Base-by-base conservation (phyloP, 2,113 vertebrate genomes). In the Amphiprion percula region DNA sequence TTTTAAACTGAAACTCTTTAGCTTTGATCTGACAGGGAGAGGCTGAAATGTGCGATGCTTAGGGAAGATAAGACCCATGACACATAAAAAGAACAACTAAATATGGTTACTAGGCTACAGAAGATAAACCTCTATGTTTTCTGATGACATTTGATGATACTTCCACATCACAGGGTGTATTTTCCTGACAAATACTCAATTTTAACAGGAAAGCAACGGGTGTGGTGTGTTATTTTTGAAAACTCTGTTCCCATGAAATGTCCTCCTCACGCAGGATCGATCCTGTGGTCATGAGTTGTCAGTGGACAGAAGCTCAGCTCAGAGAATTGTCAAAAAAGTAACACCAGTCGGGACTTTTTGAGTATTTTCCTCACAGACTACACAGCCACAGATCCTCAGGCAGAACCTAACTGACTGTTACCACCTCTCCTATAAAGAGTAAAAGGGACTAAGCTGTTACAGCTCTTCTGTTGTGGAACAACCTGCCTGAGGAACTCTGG, bases 151-250 rank as follows among this genome's bases (percentile, higher is more conserved):
- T n/a, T 0, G 19, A 46, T 23, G 24, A 78, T 14, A 28, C 33
- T 26, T 55, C 5, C n/a, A 72, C 56, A 47, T 47, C 19, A 61
- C 54, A 54, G 53, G 2, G 17, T 10, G 50, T 28, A n/a, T 65
- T 74, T 24, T 74, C 39, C 55, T 70, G 60, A 65, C 28, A 65
- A 65, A 55, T 68, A 16, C 15, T 50, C 24, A 37, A 39, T 49
- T 37, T 24, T 19, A 68, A 56, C 49, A 66, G 4, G 65, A 70
- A 64, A 47, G 37, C n/a, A 68, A 2, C 49, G 68, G 80, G 52
- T 59, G 73, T 63, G 63, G 58, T 52, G 10, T 16, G 19, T 24
- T 68, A 39, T 47, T 59, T 72, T 67, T 44, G 66, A 54, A 67
- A 56, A 6, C n/a, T 37, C 17, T 44, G 39, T 14, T 74, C n/a